phyloP scores from a whole-genome alignment of 2,888 invertebrate genomes.

The Cremastinae sp. region DNA sequence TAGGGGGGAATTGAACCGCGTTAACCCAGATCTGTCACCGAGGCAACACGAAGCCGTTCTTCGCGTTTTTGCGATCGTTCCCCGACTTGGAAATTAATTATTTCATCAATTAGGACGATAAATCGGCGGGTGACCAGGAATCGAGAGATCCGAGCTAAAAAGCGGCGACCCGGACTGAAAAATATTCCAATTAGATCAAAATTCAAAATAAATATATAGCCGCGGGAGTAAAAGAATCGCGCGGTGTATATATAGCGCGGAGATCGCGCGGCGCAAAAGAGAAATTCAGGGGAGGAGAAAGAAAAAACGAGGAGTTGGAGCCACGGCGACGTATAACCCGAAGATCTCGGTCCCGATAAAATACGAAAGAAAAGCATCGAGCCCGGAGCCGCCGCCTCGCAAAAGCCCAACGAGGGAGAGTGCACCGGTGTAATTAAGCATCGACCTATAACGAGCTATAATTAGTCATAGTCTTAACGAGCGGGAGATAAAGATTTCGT shows the following conservation, averaged over 20 bases:
- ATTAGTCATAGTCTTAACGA: constrained; percentile 77
- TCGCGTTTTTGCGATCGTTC: constrained; percentile 34
- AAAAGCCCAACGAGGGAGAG: constrained; percentile 65
- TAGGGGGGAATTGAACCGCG: constrained; percentile 13
- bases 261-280: constrained; percentile 32
- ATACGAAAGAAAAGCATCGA: constrained; percentile 71
- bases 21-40: constrained; percentile 77
- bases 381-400: constrained; percentile 48
- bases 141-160: background rate
- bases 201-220: background rate
- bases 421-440: constrained; percentile 73
- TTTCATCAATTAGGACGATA: background rate
- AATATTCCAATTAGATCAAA: background rate
- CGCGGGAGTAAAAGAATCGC: background rate
- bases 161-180: no score
- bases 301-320: constrained; percentile 25
- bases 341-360: constrained; percentile 74
- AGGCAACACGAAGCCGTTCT: constrained; percentile 56
- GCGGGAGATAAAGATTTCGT: constrained; percentile 71
- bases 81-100: constrained; percentile 11
- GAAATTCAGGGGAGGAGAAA: constrained; percentile 16
- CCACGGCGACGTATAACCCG: constrained; percentile 59
- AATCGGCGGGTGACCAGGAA: no score
- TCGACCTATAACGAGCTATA: constrained; percentile 77
- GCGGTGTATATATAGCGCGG: constrained; percentile 9